Evolutionary conservation across 2,113 vertebrate species (phyloP), one percentile per base, ranked within the genome.

Genomic region (Percina caprodes): DNA sequence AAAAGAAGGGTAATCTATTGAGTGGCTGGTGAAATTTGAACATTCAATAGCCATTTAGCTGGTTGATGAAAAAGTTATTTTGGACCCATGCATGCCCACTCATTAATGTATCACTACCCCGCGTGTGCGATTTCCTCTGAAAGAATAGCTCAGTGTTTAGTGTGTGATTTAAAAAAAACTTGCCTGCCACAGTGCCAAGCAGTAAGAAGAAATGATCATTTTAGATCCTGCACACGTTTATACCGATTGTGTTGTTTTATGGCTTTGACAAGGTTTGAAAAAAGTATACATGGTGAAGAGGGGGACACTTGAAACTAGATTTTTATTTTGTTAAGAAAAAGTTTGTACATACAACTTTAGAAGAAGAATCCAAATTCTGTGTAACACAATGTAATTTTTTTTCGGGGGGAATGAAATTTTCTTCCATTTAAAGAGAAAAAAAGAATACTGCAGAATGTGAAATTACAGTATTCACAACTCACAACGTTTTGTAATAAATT

Each of bases 401-500:
- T 24, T 45, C 0, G 11, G 30, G 3, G 39, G 1, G 12, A 13
- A 9, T 35, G 0, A 68, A 19, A 67, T 35, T n/a, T 0, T 6
- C 5, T 21, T 61, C n/a, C 5, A 0, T 55, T 19, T 8, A 39
- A 51, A 58, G 21, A 63, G 54, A 65, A 33, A 67, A 12, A 77
- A 19, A 42, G 39, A 42, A 24, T 14, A 2, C 5, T 63, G 23
- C 13, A 26, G 73, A 54, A 39, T 69, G 18, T 63, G 0, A 35
- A 74, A 70, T n/a, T 51, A 26, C 13, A 55, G 5, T 5, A 5
- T 55, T 72, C 13, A 69, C 46, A 30, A 19, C n/a, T n/a, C n/a
- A n/a, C n/a, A n/a, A 30, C 62, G 59, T 65, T 74, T 79, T 83
- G 49, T 80, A 49, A 76, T 48, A 3, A 21, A 51, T 78, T 5